Conservation (phyloP, 2,888 invertebrate species). For the Synanthedon tipuliformis region DNA sequence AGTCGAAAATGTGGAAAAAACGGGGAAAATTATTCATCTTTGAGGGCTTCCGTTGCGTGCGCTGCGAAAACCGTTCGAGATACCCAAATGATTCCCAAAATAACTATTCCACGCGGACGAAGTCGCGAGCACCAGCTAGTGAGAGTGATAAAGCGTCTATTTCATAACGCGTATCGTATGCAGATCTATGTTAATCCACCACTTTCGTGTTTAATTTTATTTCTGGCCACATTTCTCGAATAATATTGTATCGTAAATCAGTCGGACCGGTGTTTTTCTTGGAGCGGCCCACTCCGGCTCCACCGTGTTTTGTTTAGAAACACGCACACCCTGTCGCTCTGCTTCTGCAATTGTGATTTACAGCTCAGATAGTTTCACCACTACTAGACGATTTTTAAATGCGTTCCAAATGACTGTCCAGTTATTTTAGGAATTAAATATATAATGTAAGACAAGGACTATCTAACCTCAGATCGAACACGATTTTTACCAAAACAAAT, state of each 20-base stretch:
- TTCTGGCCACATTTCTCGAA: conserved; percentile 59
- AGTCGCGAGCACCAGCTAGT: no score
- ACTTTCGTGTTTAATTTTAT: conserved; percentile 58
- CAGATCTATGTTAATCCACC: conserved; percentile 22
- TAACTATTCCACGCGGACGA: no score
- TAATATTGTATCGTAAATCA: conserved; percentile 67
- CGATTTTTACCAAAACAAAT: no score
- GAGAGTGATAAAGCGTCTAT: neutral
- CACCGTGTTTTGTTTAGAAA: conserved; percentile 63
- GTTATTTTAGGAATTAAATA: neutral
- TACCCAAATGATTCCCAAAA: no score
- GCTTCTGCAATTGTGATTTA: conserved; percentile 56
- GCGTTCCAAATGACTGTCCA: neutral
- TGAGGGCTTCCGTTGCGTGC: no score
- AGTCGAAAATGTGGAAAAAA: no score
- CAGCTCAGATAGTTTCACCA: conserved; percentile 33
- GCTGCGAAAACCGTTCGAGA: no score
- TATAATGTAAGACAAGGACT: neutral
- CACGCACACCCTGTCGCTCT: conserved; percentile 61
- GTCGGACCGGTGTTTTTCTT: conserved; percentile 63
- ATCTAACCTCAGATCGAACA: neutral
- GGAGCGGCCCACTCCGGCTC: conserved; percentile 38
- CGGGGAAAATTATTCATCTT: no score
- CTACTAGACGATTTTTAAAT: conserved; percentile 5
- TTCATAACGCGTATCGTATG: neutral